phyloP scores from a whole-genome alignment of 1,140 invertebrate genomes.

The Nomia melanderi region DNA sequence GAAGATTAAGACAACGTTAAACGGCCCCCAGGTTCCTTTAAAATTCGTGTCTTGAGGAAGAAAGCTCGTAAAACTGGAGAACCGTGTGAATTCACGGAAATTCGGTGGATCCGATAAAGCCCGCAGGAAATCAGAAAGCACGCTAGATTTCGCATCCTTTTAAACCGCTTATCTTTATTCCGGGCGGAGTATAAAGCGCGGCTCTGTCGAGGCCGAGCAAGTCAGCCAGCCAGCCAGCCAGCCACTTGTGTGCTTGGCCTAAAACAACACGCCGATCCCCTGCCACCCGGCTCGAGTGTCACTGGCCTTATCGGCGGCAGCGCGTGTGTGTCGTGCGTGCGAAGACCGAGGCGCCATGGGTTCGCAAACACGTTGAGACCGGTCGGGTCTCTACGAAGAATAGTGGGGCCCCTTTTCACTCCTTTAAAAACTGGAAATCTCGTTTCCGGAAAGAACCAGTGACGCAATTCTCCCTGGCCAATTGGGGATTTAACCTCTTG shows the following conservation, averaged over 20 bases:
- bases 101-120: not conserved
- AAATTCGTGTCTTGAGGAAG: too few species aligned
- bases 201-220: constrained; percentile 5
- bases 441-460: not conserved
- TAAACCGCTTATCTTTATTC: constrained; percentile 31
- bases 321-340: not conserved
- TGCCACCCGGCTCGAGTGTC: constrained; percentile 23
- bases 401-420: not conserved
- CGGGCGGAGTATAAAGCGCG: not conserved
- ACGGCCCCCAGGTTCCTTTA: not conserved
- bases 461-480: not conserved
- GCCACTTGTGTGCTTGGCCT: constrained; percentile 59
- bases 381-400: not conserved
- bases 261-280: constrained; percentile 53
- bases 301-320: constrained; percentile 47
- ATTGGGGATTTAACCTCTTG: too few species aligned
- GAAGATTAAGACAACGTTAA: not conserved
- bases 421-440: not conserved
- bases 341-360: not conserved
- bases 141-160: constrained; percentile 22
- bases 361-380: not conserved
- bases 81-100: not conserved
- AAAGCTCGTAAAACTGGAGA: not conserved
- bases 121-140: not conserved
- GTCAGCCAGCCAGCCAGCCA: too few species aligned